phyloP scores from a whole-genome alignment of 2,797 vertebrate species.

The Lepilemur ruficaudatus region DNA sequence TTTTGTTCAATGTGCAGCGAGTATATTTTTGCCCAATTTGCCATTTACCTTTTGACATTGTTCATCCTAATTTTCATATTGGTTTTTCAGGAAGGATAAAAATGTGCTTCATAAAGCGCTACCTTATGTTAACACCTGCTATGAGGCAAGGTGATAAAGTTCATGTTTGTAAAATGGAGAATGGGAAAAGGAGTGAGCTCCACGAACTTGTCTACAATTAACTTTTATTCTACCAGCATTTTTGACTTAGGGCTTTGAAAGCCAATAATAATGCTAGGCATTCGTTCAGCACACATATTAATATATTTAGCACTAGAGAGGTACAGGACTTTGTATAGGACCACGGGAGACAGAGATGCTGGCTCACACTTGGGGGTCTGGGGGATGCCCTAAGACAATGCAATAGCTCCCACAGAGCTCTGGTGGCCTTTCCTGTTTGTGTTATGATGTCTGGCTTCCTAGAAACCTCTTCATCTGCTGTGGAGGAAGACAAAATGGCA shows the following conservation, averaged over 20 bases:
- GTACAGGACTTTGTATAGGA: not conserved
- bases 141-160: not conserved
- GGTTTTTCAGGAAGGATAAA: not conserved
- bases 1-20: not conserved
- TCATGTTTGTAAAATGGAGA: not conserved
- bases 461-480: not conserved
- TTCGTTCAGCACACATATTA: not conserved
- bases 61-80: constrained; percentile 2
- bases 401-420: not conserved
- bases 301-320: not conserved
- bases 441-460: not conserved
- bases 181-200: not conserved
- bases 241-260: not conserved
- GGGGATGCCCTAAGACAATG: too few species aligned
- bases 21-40: not conserved
- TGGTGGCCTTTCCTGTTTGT: not conserved
- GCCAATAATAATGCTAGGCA: not conserved
- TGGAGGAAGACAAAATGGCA: not conserved
- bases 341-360: not conserved
- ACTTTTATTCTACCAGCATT: not conserved
- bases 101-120: not conserved
- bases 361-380: not conserved
- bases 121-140: not conserved
- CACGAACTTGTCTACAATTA: not conserved
- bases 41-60: not conserved